Evolutionary conservation across 2,113 vertebrate species (phyloP).

Genomic region (Centropristis striata): DNA sequence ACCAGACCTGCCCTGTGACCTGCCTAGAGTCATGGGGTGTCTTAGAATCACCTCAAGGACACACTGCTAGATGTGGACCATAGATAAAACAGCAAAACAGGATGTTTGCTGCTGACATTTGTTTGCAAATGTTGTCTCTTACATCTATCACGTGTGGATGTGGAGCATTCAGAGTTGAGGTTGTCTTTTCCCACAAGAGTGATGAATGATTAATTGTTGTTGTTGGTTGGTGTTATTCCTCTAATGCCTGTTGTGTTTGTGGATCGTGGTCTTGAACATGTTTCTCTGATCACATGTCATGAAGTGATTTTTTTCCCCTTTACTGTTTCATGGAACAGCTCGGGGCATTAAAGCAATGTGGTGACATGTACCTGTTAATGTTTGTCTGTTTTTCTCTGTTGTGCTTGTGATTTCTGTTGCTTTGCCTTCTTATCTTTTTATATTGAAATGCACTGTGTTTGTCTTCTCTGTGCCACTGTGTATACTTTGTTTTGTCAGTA

Average conservation of each 20-base stretch:
- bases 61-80: slow-evolving; percentile 37
- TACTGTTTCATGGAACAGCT: slow-evolving; percentile 18
- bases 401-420: slow-evolving; percentile 20
- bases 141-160: slow-evolving; percentile 43
- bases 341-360: slow-evolving; percentile 23
- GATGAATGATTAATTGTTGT: slow-evolving; percentile 69
- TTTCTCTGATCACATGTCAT: slow-evolving; percentile 48
- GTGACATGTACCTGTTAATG: slow-evolving; percentile 31
- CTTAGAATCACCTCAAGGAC: slow-evolving; percentile 66
- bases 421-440: slow-evolving; percentile 22
- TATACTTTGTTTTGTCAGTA: slow-evolving; percentile 36
- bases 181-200: slow-evolving; percentile 51
- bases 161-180: slow-evolving; percentile 46
- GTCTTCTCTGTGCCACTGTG: slow-evolving; percentile 37
- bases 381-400: slow-evolving; percentile 19
- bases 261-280: slow-evolving; percentile 50
- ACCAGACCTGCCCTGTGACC: slow-evolving; percentile 66
- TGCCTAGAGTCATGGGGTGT: slow-evolving; percentile 45
- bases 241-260: slow-evolving; percentile 63
- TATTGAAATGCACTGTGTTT: slow-evolving; percentile 45
- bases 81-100: slow-evolving; percentile 47
- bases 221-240: slow-evolving; percentile 57
- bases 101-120: slow-evolving; percentile 33
- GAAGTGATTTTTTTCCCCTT: slow-evolving; percentile 3
- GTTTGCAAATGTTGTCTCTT: slow-evolving; percentile 39